Evolutionary conservation across 2,888 invertebrate genomes (phyloP).

Genomic region (Parnassius orleans): DNA sequence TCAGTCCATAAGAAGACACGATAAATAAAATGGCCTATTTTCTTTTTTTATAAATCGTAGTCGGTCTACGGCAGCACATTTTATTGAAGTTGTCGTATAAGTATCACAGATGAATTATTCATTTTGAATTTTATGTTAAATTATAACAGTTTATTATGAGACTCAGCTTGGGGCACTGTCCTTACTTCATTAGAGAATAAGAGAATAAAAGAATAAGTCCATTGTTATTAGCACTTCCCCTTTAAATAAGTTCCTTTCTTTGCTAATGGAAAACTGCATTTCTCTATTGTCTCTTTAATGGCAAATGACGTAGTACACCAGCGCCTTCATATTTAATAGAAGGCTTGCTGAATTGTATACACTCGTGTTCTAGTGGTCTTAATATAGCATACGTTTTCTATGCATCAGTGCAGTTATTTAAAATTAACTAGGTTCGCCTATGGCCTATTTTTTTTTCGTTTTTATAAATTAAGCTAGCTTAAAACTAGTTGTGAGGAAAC

Average conservation of each 20-base stretch:
- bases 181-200: neutral
- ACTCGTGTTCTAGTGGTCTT: neutral
- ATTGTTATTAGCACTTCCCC: neutral
- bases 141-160: no score
- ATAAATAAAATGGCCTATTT: no score
- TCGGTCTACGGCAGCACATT: no score
- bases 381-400: neutral
- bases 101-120: no score
- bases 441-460: no score
- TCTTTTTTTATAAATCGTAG: no score
- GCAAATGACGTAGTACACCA: neutral
- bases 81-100: no score
- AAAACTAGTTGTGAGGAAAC: no score
- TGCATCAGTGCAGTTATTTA: neutral
- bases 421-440: no score
- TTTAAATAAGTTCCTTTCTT: conserved; percentile 1
- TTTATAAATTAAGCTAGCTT: no score
- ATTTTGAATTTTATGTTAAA: no score
- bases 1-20: no score
- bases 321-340: neutral
- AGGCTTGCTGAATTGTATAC: neutral
- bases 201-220: neutral
- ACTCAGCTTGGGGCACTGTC: neutral
- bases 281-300: conserved; percentile 6
- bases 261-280: conserved; percentile 10